Percentiles rank a stretch among this genome's conserved stretches.
These are phyloP conservation scores for Mnemiopsis leidyi DNA, from an alignment of 37 sponge, comb jelly and placozoan genomes.

Conservation along the genomic window DNA sequence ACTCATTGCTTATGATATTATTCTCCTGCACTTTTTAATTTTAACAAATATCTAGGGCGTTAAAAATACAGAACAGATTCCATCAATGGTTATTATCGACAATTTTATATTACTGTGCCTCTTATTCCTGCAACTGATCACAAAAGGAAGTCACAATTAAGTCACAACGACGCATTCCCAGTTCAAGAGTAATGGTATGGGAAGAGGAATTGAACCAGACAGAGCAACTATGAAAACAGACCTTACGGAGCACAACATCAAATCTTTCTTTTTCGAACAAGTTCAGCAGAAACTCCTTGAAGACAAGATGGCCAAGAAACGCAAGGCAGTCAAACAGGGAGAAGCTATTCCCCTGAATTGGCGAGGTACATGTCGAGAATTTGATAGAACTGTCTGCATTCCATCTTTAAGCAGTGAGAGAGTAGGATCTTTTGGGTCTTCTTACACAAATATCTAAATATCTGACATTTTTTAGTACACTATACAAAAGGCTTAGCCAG, in stretches of 20 bases:
- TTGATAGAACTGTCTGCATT: not conserved
- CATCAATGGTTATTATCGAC: too few species aligned
- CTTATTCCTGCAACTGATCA: too few species aligned
- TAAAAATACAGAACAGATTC: too few species aligned
- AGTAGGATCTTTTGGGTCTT: not conserved
- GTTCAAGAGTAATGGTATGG: not conserved
- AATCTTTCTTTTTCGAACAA: not conserved
- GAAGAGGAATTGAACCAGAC: not conserved
- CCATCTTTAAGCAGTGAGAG: not conserved
- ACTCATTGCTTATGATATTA: too few species aligned
- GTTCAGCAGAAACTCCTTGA: not conserved
- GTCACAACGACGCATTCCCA: too few species aligned
- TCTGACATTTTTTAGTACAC: not conserved
- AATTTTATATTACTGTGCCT: too few species aligned
- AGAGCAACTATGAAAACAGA: not conserved
- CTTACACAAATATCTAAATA: not conserved
- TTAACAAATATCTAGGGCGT: too few species aligned
- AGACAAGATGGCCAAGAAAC: not conserved
- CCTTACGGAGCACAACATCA: conserved; percentile 8
- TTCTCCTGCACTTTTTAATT: too few species aligned
- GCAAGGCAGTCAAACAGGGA: not conserved
- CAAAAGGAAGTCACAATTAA: too few species aligned
- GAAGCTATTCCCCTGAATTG: not conserved
- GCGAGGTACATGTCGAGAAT: not conserved
- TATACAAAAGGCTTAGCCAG: too few species aligned